These are phyloP conservation scores for Oscheius sp. DNA, from an alignment of 2,888 invertebrate species.

Conservation along the genomic window DNA sequence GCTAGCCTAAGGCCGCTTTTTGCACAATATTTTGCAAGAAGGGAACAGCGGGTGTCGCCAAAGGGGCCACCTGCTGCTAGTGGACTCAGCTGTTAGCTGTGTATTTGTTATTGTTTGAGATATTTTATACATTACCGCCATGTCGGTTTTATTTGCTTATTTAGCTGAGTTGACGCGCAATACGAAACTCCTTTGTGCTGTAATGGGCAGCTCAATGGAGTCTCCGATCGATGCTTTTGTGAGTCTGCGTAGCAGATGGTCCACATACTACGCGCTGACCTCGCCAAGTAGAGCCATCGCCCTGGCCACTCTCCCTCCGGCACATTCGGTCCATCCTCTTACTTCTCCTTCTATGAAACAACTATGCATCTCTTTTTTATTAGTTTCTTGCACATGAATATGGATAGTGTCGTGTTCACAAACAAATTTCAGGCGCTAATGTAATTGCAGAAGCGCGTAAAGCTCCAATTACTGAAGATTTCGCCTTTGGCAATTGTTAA, in stretches of 20 bases:
- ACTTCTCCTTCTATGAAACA: constrained; percentile 34
- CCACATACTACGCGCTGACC: constrained; percentile 26
- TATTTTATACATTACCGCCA: no score
- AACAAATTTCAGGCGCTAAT: constrained; percentile 28
- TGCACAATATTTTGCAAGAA: no score
- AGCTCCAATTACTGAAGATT: constrained; percentile 32
- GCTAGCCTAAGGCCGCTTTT: no score
- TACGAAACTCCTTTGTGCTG: constrained; percentile 12
- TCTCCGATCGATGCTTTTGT: constrained; percentile 31
- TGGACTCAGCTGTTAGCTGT: no score
- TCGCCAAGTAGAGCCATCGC: constrained; percentile 13
- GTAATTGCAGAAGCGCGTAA: constrained; percentile 18
- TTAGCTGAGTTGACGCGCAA: not conserved
- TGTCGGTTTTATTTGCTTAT: not conserved
- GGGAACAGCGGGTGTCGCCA: no score
- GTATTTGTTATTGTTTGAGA: no score
- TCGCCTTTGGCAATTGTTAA: constrained; percentile 32
- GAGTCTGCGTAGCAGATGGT: constrained; percentile 27
- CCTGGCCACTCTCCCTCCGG: not conserved
- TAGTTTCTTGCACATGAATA: constrained; percentile 28
- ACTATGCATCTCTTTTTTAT: constrained; percentile 39
- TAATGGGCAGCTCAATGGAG: constrained; percentile 26
- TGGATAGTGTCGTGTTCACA: not conserved
- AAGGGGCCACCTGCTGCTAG: no score
- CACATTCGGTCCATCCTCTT: constrained; percentile 12